Percentiles rank a stretch among this genome's conserved stretches.
These are phyloP conservation scores for Maniola hyperantus DNA, from an alignment of 2,888 invertebrate species.

Conservation along the genomic window DNA sequence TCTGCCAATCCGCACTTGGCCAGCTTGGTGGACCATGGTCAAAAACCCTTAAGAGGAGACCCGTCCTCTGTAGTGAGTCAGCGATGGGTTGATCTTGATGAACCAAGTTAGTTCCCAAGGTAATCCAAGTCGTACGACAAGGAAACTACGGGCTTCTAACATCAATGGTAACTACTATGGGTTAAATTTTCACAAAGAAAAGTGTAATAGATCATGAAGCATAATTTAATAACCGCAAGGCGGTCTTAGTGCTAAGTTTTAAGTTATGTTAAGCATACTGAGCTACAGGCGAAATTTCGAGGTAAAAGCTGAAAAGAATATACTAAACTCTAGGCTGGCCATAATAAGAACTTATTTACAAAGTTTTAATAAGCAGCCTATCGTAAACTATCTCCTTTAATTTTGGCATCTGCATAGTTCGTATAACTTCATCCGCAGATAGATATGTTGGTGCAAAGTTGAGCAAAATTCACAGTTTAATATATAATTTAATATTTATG, in stretches of 20 bases:
- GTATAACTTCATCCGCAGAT: neutral
- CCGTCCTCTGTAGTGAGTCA: no score
- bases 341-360: slow-evolving; percentile 18
- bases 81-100: no score
- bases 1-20: no score
- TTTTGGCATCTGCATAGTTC: slow-evolving; percentile 9
- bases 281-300: slow-evolving; percentile 16
- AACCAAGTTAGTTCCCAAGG: no score
- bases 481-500: neutral
- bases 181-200: slow-evolving; percentile 4
- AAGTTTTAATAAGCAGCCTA: slow-evolving; percentile 11
- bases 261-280: slow-evolving; percentile 36
- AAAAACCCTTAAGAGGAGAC: no score
- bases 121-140: no score
- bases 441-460: slow-evolving; percentile 1
- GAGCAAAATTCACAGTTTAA: neutral
- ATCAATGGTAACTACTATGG: no score
- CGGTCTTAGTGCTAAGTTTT: slow-evolving; percentile 32
- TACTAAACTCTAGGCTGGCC: slow-evolving; percentile 17
- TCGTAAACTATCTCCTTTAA: slow-evolving; percentile 14
- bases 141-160: no score
- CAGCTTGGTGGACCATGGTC: no score
- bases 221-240: slow-evolving; percentile 37
- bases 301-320: slow-evolving; percentile 9
- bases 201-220: slow-evolving; percentile 28